These are phyloP conservation scores for Polypterus bichir DNA, from an alignment of 2,113 vertebrate genomes.

Conservation along the genomic window DNA sequence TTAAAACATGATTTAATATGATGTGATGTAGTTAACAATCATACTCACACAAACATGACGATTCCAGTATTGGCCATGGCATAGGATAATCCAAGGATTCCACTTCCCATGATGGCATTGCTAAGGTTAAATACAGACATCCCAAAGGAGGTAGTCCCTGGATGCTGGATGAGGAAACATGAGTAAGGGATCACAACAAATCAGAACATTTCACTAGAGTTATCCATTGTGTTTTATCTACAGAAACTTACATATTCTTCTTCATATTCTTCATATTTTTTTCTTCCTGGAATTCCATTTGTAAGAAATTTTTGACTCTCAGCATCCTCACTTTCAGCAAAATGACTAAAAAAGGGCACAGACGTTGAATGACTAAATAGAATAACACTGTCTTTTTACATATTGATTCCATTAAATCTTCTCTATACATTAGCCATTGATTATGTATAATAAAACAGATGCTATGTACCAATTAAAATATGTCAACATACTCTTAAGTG, in stretches of 20 bases:
- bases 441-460: background rate
- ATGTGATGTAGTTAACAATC: background rate
- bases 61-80: constrained; percentile 97
- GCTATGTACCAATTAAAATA: background rate
- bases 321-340: constrained; percentile 61
- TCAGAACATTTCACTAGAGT: background rate
- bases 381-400: background rate
- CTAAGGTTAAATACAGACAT: constrained; percentile 95
- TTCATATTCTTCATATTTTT: constrained; percentile 70
- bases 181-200: background rate
- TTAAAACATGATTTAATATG: background rate
- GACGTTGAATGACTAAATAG: background rate
- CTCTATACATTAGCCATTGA: background rate
- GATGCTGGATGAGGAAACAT: constrained; percentile 51
- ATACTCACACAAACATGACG: constrained; percentile 80
- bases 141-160: constrained; percentile 77
- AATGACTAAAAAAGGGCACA: constrained; percentile 48
- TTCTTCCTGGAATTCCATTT: constrained; percentile 71
- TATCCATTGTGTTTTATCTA: background rate
- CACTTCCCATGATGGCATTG: constrained; percentile 97
- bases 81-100: constrained; percentile 85
- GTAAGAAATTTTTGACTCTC: constrained; percentile 86
- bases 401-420: background rate
- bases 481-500: background rate
- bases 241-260: constrained; percentile 80